Conservation (phyloP, 2,888 invertebrate genomes). For the Halocaridina rubra region DNA sequence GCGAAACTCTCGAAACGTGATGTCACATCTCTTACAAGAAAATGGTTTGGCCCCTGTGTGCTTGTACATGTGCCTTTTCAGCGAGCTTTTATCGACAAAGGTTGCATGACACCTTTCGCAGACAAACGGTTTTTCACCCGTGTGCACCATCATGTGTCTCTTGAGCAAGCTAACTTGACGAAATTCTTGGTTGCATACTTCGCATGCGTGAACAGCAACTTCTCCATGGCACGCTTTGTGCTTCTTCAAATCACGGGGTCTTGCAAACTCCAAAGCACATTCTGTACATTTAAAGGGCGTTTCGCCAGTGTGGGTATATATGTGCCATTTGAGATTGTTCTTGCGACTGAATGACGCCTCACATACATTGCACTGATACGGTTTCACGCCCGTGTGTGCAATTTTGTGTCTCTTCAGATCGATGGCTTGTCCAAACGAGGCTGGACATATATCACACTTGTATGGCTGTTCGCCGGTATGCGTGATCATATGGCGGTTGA, state of each 20-base stretch:
- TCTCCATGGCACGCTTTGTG: slow-evolving; percentile 41
- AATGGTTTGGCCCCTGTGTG: slow-evolving; percentile 44
- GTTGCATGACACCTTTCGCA: slow-evolving; percentile 53
- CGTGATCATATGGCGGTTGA: slow-evolving; percentile 52
- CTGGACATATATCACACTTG: slow-evolving; percentile 42
- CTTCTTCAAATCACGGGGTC: slow-evolving; percentile 54
- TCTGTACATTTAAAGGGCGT: slow-evolving; percentile 54
- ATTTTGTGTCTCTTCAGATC: slow-evolving; percentile 55
- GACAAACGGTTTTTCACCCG: slow-evolving; percentile 41
- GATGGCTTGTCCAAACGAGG: slow-evolving; percentile 52
- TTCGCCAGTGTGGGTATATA: slow-evolving; percentile 50
- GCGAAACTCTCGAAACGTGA: slow-evolving; percentile 36
- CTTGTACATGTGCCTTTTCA: slow-evolving; percentile 56
- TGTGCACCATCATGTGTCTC: slow-evolving; percentile 48
- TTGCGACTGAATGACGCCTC: slow-evolving; percentile 54
- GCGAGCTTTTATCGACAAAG: slow-evolving; percentile 46
- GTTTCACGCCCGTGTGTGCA: slow-evolving; percentile 52
- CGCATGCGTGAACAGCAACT: slow-evolving; percentile 22
- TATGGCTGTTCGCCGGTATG: slow-evolving; percentile 58
- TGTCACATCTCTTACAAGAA: slow-evolving; percentile 42
- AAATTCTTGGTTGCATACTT: slow-evolving; percentile 36
- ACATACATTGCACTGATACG: slow-evolving; percentile 48
- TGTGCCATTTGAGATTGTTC: slow-evolving; percentile 53
- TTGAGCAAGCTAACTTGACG: slow-evolving; percentile 25
- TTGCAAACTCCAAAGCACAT: slow-evolving; percentile 33